phyloP scores from a whole-genome alignment of 2,797 vertebrate species.

The Girardinus metallicus region DNA sequence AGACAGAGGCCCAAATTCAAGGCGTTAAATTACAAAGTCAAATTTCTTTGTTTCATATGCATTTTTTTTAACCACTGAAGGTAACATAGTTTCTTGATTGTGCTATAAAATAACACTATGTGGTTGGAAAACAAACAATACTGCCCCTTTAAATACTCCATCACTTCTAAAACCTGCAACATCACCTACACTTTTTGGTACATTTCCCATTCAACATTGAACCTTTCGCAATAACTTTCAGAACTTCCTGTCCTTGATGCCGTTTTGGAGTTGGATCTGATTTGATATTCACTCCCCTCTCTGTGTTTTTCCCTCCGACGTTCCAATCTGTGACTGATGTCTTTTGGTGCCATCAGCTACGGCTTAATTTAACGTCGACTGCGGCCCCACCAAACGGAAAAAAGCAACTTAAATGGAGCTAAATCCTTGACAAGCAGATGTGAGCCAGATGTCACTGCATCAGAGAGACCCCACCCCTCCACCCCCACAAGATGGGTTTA shows the following conservation, averaged over 20 bases:
- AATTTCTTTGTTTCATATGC: no score
- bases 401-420: slow-evolving; percentile 78
- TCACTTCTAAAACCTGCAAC: background rate
- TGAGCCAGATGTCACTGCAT: slow-evolving; percentile 79
- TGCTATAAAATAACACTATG: no score
- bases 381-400: slow-evolving; percentile 61
- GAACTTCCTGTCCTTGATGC: no score
- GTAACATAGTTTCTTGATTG: no score
- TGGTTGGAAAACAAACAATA: no score
- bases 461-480: slow-evolving; percentile 36
- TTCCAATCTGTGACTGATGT: slow-evolving; percentile 52
- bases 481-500: slow-evolving; percentile 67
- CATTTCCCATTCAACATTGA: no score
- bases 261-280: no score
- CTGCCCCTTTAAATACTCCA: background rate
- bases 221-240: no score
- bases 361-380: slow-evolving; percentile 72
- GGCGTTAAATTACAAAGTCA: no score
- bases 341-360: slow-evolving; percentile 63
- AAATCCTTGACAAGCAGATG: slow-evolving; percentile 82
- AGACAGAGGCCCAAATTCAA: no score
- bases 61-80: no score
- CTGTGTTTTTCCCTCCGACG: slow-evolving; percentile 20
- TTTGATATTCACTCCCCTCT: background rate
- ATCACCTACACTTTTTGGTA: background rate